Evolutionary conservation across 2,113 vertebrate genomes (phyloP).

Genomic region (Dinomys branickii): DNA sequence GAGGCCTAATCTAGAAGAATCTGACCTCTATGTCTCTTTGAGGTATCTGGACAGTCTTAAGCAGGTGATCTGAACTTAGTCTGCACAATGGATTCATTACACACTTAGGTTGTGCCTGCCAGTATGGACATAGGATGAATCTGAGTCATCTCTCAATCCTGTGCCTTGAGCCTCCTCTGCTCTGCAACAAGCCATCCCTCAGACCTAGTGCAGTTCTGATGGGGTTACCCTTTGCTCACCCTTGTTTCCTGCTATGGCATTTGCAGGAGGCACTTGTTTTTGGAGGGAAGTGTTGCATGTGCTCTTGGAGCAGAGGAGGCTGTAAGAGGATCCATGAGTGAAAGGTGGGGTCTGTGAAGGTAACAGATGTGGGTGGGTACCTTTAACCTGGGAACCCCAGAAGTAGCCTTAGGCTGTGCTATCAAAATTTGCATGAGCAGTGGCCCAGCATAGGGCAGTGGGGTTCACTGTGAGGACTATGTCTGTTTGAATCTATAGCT

Average conservation of each 20-base stretch:
- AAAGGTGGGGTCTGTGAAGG: neutral
- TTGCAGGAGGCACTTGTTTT: neutral
- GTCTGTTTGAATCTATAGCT: neutral
- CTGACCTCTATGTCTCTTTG: neutral
- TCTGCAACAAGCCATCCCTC: neutral
- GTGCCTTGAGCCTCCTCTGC: neutral
- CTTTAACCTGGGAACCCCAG: neutral
- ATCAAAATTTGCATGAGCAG: accelerated
- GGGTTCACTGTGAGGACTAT: neutral
- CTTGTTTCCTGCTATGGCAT: neutral
- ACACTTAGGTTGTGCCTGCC: neutral
- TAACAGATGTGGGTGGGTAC: neutral
- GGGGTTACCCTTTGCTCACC: neutral
- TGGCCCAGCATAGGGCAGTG: neutral
- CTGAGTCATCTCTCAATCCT: neutral
- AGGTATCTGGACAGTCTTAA: neutral
- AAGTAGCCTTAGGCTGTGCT: neutral
- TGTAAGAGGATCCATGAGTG: neutral
- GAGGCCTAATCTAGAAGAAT: neutral
- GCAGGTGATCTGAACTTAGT: neutral
- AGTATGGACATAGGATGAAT: neutral
- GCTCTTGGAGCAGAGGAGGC: neutral
- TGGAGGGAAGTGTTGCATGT: neutral
- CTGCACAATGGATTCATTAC: neutral
- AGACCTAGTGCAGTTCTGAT: neutral